phyloP scores from a whole-genome alignment of 2,888 invertebrate genomes.

The Aproaerema taeniolella region DNA sequence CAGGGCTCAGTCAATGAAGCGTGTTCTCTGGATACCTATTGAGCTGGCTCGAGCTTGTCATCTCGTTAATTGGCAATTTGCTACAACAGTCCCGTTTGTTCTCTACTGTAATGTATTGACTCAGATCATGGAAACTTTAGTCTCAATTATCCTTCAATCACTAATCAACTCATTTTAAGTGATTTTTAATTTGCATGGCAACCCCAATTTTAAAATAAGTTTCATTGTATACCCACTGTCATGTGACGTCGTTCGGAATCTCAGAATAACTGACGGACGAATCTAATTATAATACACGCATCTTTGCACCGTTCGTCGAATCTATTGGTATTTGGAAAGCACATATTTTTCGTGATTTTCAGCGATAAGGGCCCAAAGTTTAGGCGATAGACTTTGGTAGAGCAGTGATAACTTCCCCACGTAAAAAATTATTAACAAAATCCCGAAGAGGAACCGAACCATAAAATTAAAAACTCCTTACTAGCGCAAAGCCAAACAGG shows the following conservation, averaged over 20 bases:
- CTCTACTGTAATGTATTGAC: not conserved
- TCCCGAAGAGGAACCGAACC: too few species aligned
- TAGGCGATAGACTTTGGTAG: too few species aligned
- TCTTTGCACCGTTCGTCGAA: slow-evolving; percentile 35
- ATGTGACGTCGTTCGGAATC: slow-evolving; percentile 59
- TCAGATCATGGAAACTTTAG: not conserved
- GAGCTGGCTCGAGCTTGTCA: slow-evolving; percentile 2
- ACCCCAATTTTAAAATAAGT: slow-evolving; percentile 12
- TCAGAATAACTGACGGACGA: slow-evolving; percentile 65
- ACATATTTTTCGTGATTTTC: slow-evolving; percentile 1
- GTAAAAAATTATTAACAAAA: too few species aligned
- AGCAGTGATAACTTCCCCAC: too few species aligned
- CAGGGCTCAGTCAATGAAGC: slow-evolving; percentile 12
- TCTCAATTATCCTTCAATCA: slow-evolving; percentile 2
- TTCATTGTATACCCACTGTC: slow-evolving; percentile 20
- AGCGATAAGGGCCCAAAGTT: too few species aligned
- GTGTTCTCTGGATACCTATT: slow-evolving; percentile 1
- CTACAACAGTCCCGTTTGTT: slow-evolving; percentile 3
- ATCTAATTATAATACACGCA: slow-evolving; percentile 56
- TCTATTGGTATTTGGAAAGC: slow-evolving; percentile 12
- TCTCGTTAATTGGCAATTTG: slow-evolving; percentile 18
- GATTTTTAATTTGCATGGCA: not conserved
- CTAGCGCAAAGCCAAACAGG: too few species aligned
- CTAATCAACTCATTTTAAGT: slow-evolving; percentile 1
- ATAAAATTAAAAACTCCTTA: too few species aligned